phyloP scores from a whole-genome alignment of 1,140 invertebrate genomes.

The Lucilia sericata region DNA sequence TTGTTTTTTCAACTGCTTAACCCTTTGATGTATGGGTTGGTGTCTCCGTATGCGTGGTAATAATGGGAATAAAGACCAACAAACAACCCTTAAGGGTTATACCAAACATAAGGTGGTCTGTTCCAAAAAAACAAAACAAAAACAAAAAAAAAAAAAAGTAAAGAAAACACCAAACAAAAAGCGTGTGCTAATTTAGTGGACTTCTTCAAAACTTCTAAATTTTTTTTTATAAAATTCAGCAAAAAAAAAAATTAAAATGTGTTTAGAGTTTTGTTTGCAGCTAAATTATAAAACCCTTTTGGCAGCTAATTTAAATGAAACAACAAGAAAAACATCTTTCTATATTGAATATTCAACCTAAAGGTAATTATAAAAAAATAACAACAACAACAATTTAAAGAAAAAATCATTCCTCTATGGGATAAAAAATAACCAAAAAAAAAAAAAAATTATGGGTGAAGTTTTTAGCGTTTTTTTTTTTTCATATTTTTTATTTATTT shows the following conservation, averaged over 20 bases:
- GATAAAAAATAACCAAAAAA: neutral
- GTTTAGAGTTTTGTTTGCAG: neutral
- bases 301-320: neutral
- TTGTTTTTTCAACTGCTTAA: slow-evolving; percentile 29
- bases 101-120: neutral
- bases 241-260: slow-evolving; percentile 6
- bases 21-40: slow-evolving; percentile 27
- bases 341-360: slow-evolving; percentile 16
- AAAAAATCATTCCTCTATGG: neutral
- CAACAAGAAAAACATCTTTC: neutral
- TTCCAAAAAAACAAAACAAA: neutral
- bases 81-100: neutral
- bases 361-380: neutral
- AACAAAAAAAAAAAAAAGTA: neutral
- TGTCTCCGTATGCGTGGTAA: neutral
- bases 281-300: neutral
- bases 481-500: neutral
- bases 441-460: neutral
- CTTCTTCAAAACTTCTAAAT: neutral
- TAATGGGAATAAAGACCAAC: neutral
- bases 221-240: neutral
- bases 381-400: too few relatives aligned
- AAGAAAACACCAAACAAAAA: too few relatives aligned
- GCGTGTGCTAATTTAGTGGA: slow-evolving; percentile 29
- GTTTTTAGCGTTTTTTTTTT: neutral